Base-by-base conservation (phyloP, 2,888 invertebrate genomes). In the Parthenolecanium corni region DNA sequence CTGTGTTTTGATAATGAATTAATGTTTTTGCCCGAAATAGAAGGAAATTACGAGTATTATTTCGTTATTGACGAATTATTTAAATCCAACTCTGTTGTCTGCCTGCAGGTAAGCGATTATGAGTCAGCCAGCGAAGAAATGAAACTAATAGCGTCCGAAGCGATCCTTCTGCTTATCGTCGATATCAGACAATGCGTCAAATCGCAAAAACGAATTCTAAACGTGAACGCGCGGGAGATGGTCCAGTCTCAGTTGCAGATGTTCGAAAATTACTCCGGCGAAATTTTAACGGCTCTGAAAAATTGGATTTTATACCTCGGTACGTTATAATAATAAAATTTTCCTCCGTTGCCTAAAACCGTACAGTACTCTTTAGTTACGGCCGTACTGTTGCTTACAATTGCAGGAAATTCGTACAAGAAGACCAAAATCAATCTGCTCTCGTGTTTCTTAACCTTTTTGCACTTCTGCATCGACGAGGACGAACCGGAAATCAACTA, bases 41-140 rank as follows among this genome's bases (percentile, higher is more conserved):
- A n/a, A n/a, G n/a, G n/a, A n/a, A n/a, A n/a, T n/a, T n/a, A n/a
- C n/a, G n/a, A n/a, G n/a, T n/a, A n/a, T n/a, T n/a, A n/a, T n/a
- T n/a, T n/a, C n/a, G n/a, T n/a, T n/a, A n/a, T n/a, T n/a, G n/a
- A n/a, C n/a, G n/a, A n/a, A n/a, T n/a, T n/a, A n/a, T n/a, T n/a
- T n/a, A n/a, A n/a, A n/a, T n/a, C n/a, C n/a, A n/a, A n/a, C n/a
- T n/a, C n/a, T n/a, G n/a, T n/a, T n/a, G n/a, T n/a, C 14, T 52
- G 31, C 16, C 4, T 14, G 16, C 46, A 61, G 61, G 61, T 61
- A 5, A 61, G 38, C 51, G 61, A 61, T n/a, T 49, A 47, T 14
- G 61, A 61, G 38, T 49, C 61, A n/a, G 49, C 61, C 6, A 61
- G 61, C 61, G 61, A 61, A 24, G 61, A 61, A n/a, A 61, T 61